These are phyloP conservation scores for Cistogaster globosa DNA, from an alignment of 2,888 invertebrate species.

Conservation along the genomic window DNA sequence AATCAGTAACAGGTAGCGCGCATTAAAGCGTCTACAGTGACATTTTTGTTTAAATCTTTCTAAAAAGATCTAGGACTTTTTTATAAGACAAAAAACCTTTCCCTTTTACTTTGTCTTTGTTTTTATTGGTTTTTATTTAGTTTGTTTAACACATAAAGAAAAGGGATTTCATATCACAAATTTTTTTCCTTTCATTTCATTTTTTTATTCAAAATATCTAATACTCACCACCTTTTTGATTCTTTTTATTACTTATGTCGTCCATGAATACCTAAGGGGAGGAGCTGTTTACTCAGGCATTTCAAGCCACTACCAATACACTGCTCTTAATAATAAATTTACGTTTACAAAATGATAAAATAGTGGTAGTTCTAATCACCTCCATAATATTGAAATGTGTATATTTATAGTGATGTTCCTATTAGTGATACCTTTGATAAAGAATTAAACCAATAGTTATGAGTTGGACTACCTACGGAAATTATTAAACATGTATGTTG, in stretches of 20 bases:
- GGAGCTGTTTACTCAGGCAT: slow-evolving; percentile 56
- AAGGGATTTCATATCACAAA: neutral
- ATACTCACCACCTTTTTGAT: neutral
- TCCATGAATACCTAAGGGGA: slow-evolving; percentile 26
- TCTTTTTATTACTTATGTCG: neutral
- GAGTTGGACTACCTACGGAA: slow-evolving; percentile 4
- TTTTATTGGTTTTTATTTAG: too few species aligned
- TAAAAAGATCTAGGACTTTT: too few species aligned
- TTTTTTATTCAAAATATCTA: neutral
- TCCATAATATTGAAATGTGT: slow-evolving; percentile 46
- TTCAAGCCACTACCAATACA: neutral
- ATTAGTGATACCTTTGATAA: neutral
- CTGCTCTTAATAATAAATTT: neutral
- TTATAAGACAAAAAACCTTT: too few species aligned
- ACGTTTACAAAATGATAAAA: neutral
- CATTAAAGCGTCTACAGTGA: too few species aligned
- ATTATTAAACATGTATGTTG: neutral
- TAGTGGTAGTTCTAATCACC: slow-evolving; percentile 37
- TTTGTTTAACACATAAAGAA: neutral
- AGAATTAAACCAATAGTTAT: slow-evolving; percentile 25
- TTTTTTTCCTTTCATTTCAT: neutral
- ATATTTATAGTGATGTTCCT: neutral
- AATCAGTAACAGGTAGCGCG: too few species aligned
- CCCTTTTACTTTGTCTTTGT: too few species aligned
- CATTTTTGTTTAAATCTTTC: too few species aligned